Evolutionary conservation across 2,888 invertebrate genomes (phyloP).

Genomic region (Tenodera sinensis): DNA sequence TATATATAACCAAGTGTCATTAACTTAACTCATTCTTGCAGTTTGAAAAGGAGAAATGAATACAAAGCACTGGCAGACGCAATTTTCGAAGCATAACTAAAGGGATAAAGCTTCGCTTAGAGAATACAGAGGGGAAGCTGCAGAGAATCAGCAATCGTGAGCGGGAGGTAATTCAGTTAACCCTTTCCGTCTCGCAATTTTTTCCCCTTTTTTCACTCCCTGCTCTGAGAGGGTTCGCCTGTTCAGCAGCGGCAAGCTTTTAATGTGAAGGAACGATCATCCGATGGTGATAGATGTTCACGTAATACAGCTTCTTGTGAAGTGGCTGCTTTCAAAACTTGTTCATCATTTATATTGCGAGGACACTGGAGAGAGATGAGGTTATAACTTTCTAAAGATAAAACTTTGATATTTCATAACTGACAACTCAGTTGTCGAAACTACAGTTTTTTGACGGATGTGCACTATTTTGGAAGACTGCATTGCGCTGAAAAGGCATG

Average conservation of each 20-base stretch:
- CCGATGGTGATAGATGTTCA: neutral
- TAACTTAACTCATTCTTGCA: too few species aligned
- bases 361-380: neutral
- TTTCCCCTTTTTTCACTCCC: too few species aligned
- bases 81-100: neutral
- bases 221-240: too few species aligned
- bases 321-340: neutral
- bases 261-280: neutral
- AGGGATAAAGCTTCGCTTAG: neutral
- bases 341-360: too few species aligned
- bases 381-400: neutral
- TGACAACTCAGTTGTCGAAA: too few species aligned
- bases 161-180: neutral
- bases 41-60: too few species aligned
- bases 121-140: neutral
- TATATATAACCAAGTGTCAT: too few species aligned
- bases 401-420: too few species aligned
- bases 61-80: neutral
- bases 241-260: neutral
- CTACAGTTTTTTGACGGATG: too few species aligned
- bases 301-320: neutral
- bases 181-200: neutral
- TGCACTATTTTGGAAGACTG: too few species aligned
- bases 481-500: too few species aligned
- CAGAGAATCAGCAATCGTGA: neutral